A percentile compares a stretch with the other conserved stretches of the same genome.
Conservation (phyloP, 2,113 vertebrate species). For the Pogona vitticeps region DNA sequence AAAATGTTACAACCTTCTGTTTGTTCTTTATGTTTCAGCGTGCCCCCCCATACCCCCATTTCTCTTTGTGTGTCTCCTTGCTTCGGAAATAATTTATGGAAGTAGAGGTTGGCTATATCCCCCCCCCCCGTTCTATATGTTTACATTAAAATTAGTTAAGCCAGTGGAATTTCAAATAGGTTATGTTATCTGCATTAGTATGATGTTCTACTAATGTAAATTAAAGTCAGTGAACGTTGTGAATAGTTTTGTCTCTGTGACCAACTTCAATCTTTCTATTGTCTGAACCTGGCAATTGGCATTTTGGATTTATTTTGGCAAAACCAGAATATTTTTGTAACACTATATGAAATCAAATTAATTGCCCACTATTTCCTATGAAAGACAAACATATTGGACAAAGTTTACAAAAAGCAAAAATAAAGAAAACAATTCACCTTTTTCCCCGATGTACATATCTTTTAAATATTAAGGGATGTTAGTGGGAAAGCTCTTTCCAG, state of each 20-base stretch:
- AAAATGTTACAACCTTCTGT: conserved; percentile 29
- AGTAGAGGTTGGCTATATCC: background rate
- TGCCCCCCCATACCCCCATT: conserved; percentile 17
- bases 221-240: background rate
- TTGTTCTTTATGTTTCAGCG: conserved; percentile 25
- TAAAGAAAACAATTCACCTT: conserved; percentile 30
- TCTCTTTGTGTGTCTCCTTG: background rate
- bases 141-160: background rate
- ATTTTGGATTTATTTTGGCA: too few relatives aligned
- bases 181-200: too few relatives aligned
- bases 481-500: background rate
- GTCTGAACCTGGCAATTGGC: background rate
- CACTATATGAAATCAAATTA: too few relatives aligned
- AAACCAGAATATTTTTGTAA: too few relatives aligned
- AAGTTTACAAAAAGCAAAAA: background rate
- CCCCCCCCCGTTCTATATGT: background rate
- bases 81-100: conserved; percentile 18
- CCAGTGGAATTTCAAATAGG: too few relatives aligned
- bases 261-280: background rate
- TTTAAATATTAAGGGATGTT: background rate
- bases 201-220: background rate
- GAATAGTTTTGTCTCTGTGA: background rate
- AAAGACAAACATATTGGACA: conserved; percentile 39
- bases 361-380: conserved; percentile 26
- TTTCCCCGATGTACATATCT: conserved; percentile 1